Conservation (phyloP, 1,140 invertebrate genomes). For the Drosophila navojoa region DNA sequence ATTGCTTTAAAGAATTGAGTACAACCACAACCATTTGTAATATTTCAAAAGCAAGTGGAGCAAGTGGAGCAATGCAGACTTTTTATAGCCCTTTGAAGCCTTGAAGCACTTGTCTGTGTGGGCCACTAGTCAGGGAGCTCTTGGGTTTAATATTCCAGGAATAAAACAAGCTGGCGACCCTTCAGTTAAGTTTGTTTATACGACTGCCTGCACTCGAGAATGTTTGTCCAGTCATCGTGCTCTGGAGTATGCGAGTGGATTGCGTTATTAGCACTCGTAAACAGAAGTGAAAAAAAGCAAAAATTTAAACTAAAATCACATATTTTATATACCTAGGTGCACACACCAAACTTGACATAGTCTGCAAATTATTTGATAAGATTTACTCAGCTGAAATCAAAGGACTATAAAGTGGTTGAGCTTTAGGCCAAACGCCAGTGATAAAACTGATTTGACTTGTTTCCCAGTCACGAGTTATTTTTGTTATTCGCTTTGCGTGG, state of each 20-base stretch:
- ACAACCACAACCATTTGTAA: too few relatives aligned
- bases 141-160: constrained; percentile 21
- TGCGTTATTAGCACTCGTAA: constrained; percentile 17
- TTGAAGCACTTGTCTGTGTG: constrained; percentile 13
- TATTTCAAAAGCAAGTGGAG: neutral
- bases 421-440: constrained; percentile 18
- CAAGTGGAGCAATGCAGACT: neutral
- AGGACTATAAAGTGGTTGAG: constrained; percentile 23
- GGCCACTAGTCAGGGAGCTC: constrained; percentile 41
- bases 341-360: constrained; percentile 8
- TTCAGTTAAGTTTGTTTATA: constrained; percentile 14
- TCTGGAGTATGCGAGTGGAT: constrained; percentile 1
- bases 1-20: neutral
- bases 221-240: constrained; percentile 27
- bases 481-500: neutral
- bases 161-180: constrained; percentile 4
- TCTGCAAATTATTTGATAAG: constrained; percentile 27
- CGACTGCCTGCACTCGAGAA: constrained; percentile 19
- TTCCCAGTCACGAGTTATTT: constrained; percentile 16
- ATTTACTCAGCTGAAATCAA: neutral
- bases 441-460: constrained; percentile 10
- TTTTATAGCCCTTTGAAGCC: constrained; percentile 3
- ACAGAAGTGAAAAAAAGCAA: neutral
- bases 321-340: neutral
- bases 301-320: constrained; percentile 1